A percentile compares a stretch with the other conserved stretches of the same genome.
These are phyloP conservation scores for Microcebus jonahi DNA, from an alignment of 2,113 vertebrate genomes.

Conservation along the genomic window DNA sequence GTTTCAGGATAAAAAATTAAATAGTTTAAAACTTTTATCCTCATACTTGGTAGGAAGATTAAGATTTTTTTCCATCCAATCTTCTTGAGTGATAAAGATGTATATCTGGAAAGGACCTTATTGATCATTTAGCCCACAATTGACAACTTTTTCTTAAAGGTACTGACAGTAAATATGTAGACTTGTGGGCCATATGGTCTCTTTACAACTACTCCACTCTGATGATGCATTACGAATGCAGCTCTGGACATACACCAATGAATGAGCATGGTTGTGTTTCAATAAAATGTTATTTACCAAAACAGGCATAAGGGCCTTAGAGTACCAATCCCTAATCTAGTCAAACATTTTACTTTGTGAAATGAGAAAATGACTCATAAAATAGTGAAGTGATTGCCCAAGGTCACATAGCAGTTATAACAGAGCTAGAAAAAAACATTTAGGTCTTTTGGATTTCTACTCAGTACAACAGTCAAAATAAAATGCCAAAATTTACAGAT, in stretches of 20 bases:
- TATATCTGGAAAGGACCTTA: neutral
- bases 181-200: neutral
- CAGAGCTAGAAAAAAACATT: neutral
- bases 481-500: neutral
- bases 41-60: neutral
- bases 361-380: neutral
- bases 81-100: neutral
- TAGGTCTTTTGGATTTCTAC: neutral
- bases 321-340: neutral
- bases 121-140: neutral
- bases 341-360: neutral
- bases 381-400: neutral
- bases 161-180: neutral
- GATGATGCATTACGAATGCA: neutral
- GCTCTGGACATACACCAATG: neutral
- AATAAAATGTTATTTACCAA: neutral
- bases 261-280: neutral
- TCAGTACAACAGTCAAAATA: neutral
- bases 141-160: neutral
- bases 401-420: neutral
- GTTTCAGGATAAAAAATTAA: conserved; percentile 32
- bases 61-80: neutral
- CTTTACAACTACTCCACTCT: neutral
- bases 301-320: neutral
- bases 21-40: neutral